Conservation (phyloP, 2,888 invertebrate genomes). For the Cosmopolites sordidus region DNA sequence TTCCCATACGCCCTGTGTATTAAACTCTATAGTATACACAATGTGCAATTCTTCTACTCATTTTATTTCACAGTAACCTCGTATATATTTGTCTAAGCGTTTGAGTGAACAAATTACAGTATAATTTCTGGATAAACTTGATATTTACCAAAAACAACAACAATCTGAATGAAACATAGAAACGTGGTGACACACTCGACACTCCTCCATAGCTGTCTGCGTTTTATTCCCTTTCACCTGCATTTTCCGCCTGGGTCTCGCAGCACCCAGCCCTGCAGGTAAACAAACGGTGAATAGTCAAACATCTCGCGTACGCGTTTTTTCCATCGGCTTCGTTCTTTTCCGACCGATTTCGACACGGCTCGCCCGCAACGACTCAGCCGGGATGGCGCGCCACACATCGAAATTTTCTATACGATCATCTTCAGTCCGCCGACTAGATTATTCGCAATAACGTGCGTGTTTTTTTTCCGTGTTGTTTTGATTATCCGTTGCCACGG, state of each 20-base stretch:
- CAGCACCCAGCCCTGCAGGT: not conserved
- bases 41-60: too few species aligned
- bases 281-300: not conserved
- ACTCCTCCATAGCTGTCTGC: not conserved
- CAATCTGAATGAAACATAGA: too few species aligned
- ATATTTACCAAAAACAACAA: too few species aligned
- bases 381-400: conserved; percentile 25
- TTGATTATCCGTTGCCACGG: not conserved
- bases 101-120: too few species aligned
- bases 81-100: too few species aligned
- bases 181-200: not conserved
- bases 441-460: conserved; percentile 13
- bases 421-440: conserved; percentile 14
- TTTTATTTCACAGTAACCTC: too few species aligned
- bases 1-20: too few species aligned
- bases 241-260: not conserved
- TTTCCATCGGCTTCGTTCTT: conserved; percentile 26
- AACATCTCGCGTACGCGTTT: conserved; percentile 13
- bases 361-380: conserved; percentile 22
- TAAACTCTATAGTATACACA: too few species aligned
- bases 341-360: conserved; percentile 25
- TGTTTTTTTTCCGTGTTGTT: conserved; percentile 8
- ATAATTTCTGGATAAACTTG: too few species aligned
- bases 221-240: not conserved
- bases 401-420: conserved; percentile 20